Conservation (phyloP, 2,113 vertebrate species). For the Scolopax mira region DNA sequence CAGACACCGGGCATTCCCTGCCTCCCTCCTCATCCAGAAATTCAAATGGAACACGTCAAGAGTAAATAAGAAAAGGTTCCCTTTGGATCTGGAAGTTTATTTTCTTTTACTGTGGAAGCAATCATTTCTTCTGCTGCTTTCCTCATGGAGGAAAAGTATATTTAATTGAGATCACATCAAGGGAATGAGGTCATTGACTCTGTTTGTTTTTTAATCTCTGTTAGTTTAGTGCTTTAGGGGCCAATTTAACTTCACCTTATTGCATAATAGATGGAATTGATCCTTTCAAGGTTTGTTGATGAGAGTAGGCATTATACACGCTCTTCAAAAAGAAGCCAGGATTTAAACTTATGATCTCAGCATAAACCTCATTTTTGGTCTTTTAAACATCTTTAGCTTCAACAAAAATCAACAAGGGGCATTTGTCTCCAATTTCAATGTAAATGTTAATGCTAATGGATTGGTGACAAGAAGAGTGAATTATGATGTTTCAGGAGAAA, state of each 20-base stretch:
- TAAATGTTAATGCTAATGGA: neutral
- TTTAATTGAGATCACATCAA: constrained; percentile 55
- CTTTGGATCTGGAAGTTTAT: constrained; percentile 36
- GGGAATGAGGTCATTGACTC: constrained; percentile 49
- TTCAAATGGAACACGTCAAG: neutral
- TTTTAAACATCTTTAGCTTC: neutral
- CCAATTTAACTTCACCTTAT: constrained; percentile 46
- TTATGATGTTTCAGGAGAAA: neutral
- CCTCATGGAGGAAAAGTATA: constrained; percentile 20
- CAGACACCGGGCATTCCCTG: neutral
- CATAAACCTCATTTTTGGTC: neutral
- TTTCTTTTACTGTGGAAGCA: constrained; percentile 27
- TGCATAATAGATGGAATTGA: constrained; percentile 41
- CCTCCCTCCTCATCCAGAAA: neutral
- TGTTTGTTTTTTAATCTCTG: constrained; percentile 52
- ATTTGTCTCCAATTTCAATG: neutral
- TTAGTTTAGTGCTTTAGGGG: constrained; percentile 38
- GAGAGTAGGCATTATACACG: neutral
- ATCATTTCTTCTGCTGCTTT: constrained; percentile 6
- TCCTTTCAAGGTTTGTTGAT: constrained; percentile 34
- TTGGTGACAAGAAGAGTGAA: neutral
- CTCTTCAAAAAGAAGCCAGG: constrained; percentile 19
- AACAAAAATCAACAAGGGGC: neutral
- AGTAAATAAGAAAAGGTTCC: neutral
- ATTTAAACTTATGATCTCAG: constrained; percentile 49